These are phyloP conservation scores for Idaea dimidiata DNA, from an alignment of 2,888 invertebrate genomes.

Conservation along the genomic window DNA sequence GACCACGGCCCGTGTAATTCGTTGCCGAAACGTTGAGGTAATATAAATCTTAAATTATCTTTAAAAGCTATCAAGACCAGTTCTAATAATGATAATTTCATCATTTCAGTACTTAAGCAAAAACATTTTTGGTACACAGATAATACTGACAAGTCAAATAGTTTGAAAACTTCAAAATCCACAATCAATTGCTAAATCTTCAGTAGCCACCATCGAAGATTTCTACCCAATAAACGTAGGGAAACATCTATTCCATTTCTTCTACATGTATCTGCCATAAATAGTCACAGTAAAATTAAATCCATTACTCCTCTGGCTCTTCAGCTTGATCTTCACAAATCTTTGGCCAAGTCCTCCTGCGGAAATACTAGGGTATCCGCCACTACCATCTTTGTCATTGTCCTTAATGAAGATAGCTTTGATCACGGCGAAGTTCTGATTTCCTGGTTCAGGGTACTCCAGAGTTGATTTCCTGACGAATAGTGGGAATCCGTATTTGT, in stretches of 20 bases:
- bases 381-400: constrained; percentile 54
- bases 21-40: too few species aligned
- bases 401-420: constrained; percentile 63
- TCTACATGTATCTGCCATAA: constrained; percentile 57
- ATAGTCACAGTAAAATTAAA: constrained; percentile 70
- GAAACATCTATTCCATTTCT: too few species aligned
- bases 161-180: neutral
- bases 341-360: constrained; percentile 69
- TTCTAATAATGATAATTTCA: too few species aligned
- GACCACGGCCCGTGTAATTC: too few species aligned
- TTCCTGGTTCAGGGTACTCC: constrained; percentile 61
- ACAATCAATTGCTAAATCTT: neutral
- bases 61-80: too few species aligned
- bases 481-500: constrained; percentile 66
- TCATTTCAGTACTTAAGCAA: neutral
- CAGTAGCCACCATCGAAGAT: neutral
- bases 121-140: neutral
- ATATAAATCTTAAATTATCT: too few species aligned
- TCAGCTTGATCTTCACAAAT: constrained; percentile 66
- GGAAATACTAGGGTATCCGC: constrained; percentile 61
- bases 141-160: neutral
- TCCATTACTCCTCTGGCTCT: constrained; percentile 62
- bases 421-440: constrained; percentile 59
- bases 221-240: too few species aligned
- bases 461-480: constrained; percentile 53